A percentile compares a stretch with the other conserved stretches of the same genome.
Evolutionary conservation across 2,113 vertebrate genomes (phyloP).

Genomic region (Scophthalmus maximus): DNA sequence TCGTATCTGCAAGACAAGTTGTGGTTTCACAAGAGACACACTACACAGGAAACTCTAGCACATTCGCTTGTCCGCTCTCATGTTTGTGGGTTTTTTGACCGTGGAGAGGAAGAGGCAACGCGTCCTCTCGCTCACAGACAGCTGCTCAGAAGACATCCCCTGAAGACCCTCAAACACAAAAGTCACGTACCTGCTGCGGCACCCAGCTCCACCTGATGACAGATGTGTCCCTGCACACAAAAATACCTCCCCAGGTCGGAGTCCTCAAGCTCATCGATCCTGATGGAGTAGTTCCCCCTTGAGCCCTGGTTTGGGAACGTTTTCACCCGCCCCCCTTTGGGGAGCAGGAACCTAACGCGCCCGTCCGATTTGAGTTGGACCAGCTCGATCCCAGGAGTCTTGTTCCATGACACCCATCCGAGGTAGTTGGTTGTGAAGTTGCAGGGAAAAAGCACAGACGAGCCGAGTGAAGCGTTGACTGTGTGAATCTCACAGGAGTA

Average conservation of each 20-base stretch:
- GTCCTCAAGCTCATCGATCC: conserved; percentile 53
- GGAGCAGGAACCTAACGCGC: conserved; percentile 36
- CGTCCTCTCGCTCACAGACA: not conserved
- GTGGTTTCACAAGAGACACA: conserved; percentile 30
- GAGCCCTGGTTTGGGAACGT: conserved; percentile 62
- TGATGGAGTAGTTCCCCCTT: conserved; percentile 74
- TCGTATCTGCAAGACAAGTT: not conserved
- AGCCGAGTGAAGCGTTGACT: conserved; percentile 36
- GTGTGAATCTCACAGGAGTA: not conserved
- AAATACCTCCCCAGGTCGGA: conserved; percentile 72
- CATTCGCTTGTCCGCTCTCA: not conserved
- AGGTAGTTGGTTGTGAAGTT: accelerated
- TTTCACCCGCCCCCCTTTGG: conserved; percentile 66
- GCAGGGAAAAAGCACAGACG: conserved; percentile 68
- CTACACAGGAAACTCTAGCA: conserved; percentile 47
- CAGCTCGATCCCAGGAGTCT: not conserved
- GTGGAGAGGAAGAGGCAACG: conserved; percentile 1
- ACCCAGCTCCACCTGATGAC: conserved; percentile 50
- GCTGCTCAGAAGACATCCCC: not conserved
- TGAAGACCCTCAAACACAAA: not conserved
- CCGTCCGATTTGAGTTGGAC: conserved; percentile 21
- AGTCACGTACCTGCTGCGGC: conserved; percentile 16
- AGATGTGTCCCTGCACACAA: conserved; percentile 42
- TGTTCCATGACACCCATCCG: conserved; percentile 45
- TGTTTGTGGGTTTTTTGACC: not conserved